Conservation (phyloP, 2,113 vertebrate genomes). For the Xenus cinereus region DNA sequence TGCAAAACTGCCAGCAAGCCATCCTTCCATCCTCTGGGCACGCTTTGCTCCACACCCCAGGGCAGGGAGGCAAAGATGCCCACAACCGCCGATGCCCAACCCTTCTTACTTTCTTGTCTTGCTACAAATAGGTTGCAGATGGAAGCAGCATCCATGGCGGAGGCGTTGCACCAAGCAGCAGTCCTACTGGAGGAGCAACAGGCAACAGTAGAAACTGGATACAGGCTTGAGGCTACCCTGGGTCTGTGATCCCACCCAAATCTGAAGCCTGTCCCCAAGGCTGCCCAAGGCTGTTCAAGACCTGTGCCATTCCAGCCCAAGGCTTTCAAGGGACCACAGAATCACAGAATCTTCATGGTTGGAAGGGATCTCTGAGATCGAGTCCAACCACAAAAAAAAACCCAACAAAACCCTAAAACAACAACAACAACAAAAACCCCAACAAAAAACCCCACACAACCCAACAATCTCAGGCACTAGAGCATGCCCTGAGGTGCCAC, state of each 20-base stretch:
- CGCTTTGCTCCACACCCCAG: fast-evolving
- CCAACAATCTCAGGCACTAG: too few relatives aligned
- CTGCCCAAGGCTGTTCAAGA: background rate
- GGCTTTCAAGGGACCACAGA: background rate
- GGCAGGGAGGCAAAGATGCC: background rate
- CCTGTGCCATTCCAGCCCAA: too few relatives aligned
- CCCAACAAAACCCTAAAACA: too few relatives aligned
- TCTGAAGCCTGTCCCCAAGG: background rate
- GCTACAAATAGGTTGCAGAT: background rate
- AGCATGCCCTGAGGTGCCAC: too few relatives aligned
- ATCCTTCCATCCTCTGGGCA: background rate
- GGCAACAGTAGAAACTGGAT: background rate
- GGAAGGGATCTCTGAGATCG: too few relatives aligned
- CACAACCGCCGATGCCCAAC: background rate
- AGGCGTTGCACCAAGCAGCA: background rate
- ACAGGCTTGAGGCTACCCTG: background rate
- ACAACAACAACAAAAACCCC: too few relatives aligned
- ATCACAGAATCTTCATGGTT: too few relatives aligned
- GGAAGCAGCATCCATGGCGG: fast-evolving
- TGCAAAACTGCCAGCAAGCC: background rate
- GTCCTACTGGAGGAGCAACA: background rate
- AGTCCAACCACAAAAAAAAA: too few relatives aligned
- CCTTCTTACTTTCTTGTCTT: background rate
- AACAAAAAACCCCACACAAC: too few relatives aligned
- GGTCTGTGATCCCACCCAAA: too few relatives aligned